Evolutionary conservation across 1,140 invertebrate genomes (phyloP).

Genomic region (Caenorhabditis tropicalis): DNA sequence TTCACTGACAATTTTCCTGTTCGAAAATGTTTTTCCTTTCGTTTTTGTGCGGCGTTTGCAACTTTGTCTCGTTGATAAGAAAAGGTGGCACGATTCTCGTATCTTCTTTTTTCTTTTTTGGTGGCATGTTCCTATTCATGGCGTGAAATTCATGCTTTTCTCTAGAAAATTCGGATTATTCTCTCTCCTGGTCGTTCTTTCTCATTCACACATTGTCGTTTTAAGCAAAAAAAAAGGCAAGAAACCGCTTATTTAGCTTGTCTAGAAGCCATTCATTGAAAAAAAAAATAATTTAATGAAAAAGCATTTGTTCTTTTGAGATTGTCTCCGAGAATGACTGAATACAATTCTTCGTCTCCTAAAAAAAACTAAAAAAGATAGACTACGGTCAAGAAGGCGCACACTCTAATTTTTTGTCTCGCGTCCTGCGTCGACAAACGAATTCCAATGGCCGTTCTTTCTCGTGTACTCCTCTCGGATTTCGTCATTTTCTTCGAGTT

Average conservation of each 20-base stretch:
- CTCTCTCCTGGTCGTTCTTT: background rate
- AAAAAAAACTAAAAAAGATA: too few species aligned
- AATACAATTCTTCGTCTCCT: too few species aligned
- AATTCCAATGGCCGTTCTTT: background rate
- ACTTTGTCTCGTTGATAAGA: constrained; percentile 30
- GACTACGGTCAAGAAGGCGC: background rate
- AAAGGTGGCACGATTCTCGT: constrained; percentile 33
- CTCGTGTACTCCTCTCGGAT: background rate
- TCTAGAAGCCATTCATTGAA: too few species aligned
- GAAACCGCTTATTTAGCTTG: too few species aligned
- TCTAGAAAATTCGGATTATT: background rate
- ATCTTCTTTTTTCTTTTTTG: background rate
- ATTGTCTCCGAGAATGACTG: too few species aligned
- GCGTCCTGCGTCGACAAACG: background rate
- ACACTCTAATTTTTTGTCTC: background rate
- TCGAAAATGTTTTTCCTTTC: background rate
- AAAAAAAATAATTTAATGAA: too few species aligned
- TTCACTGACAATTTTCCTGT: background rate
- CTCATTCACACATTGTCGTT: too few species aligned
- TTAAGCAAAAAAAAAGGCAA: too few species aligned
- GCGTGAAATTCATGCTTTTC: background rate
- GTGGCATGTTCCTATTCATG: constrained; percentile 15
- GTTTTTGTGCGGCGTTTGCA: background rate
- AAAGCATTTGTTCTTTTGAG: too few species aligned
- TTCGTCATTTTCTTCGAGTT: background rate